phyloP scores from a whole-genome alignment of 2,113 vertebrate species.

The Barbus barbus region DNA sequence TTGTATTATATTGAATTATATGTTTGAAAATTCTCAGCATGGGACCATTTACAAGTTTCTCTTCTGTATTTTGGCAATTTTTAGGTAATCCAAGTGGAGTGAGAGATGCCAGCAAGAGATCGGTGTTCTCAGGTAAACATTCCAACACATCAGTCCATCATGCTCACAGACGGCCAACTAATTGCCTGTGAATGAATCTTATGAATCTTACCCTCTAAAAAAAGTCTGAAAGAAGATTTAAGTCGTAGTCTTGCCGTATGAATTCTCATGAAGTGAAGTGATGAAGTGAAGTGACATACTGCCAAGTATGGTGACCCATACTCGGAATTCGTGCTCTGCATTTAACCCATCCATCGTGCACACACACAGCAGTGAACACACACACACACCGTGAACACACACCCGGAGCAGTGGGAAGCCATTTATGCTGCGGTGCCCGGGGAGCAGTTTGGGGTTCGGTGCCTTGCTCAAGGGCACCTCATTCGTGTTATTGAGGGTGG shows the following conservation, averaged over 20 bases:
- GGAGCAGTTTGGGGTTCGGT: too few relatives aligned
- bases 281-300: too few relatives aligned
- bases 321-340: too few relatives aligned
- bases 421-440: too few relatives aligned
- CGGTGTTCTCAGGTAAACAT: slow-evolving; percentile 77
- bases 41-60: neutral
- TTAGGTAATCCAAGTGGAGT: slow-evolving; percentile 60
- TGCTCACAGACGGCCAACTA: neutral
- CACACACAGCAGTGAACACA: too few relatives aligned
- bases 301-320: too few relatives aligned
- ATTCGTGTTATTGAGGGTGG: too few relatives aligned
- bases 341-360: too few relatives aligned
- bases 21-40: neutral
- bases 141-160: neutral
- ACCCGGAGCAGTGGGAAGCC: too few relatives aligned
- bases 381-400: too few relatives aligned
- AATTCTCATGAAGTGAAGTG: too few relatives aligned
- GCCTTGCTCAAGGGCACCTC: too few relatives aligned
- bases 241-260: neutral
- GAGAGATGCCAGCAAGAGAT: slow-evolving; percentile 73
- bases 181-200: slow-evolving; percentile 58
- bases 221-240: neutral
- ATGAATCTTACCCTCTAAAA: slow-evolving; percentile 58
- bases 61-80: neutral
- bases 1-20: neutral